phyloP scores from a whole-genome alignment of 2,888 invertebrate genomes.

The Dorcus hopei region DNA sequence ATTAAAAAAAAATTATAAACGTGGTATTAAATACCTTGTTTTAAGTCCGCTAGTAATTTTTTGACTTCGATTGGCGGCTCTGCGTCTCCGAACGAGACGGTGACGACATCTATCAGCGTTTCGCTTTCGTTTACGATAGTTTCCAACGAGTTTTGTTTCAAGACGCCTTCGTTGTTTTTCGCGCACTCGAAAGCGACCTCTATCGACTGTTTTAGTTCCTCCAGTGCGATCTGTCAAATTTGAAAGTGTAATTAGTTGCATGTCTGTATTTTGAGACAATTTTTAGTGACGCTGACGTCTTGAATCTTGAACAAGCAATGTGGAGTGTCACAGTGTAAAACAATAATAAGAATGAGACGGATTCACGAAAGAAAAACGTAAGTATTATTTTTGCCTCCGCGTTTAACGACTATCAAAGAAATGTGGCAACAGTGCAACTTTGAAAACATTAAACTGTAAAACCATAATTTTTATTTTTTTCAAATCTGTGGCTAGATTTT shows the following conservation, averaged over 20 bases:
- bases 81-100: conserved; percentile 23
- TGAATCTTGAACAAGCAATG: too few relatives aligned
- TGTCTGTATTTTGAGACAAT: background rate
- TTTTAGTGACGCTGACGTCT: background rate
- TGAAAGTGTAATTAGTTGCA: background rate
- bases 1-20: too few relatives aligned
- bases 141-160: conserved; percentile 11
- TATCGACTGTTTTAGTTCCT: conserved; percentile 17
- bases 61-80: background rate
- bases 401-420: too few relatives aligned
- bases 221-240: conserved; percentile 21
- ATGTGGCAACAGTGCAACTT: too few relatives aligned
- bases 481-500: too few relatives aligned
- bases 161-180: conserved; percentile 1
- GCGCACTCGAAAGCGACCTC: conserved; percentile 2
- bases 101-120: conserved; percentile 28
- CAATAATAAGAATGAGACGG: background rate
- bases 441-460: too few relatives aligned
- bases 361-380: too few relatives aligned
- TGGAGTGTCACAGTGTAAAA: background rate
- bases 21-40: too few relatives aligned
- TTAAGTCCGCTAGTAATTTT: too few relatives aligned
- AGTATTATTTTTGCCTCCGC: too few relatives aligned
- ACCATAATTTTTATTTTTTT: too few relatives aligned
- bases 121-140: conserved; percentile 26